phyloP scores from a whole-genome alignment of 2,888 invertebrate genomes.

The Trimorus sp. region DNA sequence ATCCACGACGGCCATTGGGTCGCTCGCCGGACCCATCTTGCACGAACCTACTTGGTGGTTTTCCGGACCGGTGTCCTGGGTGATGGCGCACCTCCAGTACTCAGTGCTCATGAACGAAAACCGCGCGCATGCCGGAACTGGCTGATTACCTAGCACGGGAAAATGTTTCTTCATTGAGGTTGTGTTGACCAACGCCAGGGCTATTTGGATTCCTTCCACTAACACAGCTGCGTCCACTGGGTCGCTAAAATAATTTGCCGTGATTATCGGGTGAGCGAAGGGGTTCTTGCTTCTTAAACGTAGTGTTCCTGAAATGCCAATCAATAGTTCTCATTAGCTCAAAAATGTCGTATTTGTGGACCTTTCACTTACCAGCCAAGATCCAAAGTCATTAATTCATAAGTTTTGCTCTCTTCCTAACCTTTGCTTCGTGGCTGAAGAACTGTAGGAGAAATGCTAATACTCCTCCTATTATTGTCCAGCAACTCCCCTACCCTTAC shows the following conservation, averaged over 20 bases:
- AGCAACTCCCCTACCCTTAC: slow-evolving; percentile 81
- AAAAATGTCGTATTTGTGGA: too few species aligned
- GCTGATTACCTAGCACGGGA: slow-evolving; percentile 71
- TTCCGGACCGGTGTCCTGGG: slow-evolving; percentile 88
- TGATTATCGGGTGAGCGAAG: slow-evolving; percentile 86
- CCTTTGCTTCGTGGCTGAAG: slow-evolving; percentile 87
- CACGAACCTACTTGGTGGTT: slow-evolving; percentile 92
- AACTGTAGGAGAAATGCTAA: slow-evolving; percentile 84
- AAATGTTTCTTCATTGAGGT: slow-evolving; percentile 80
- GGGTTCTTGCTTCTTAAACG: slow-evolving; percentile 87
- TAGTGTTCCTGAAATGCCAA: slow-evolving; percentile 70
- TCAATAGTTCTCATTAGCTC: too few species aligned
- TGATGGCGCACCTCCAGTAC: slow-evolving; percentile 90
- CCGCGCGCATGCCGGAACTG: slow-evolving; percentile 72
- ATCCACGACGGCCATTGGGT: slow-evolving; percentile 89
- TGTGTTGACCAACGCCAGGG: slow-evolving; percentile 84
- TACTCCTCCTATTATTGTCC: slow-evolving; percentile 75
- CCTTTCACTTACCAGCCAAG: background rate
- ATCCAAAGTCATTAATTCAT: background rate
- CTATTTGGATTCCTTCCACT: slow-evolving; percentile 85
- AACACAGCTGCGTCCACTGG: slow-evolving; percentile 86
- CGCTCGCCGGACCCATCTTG: slow-evolving; percentile 89
- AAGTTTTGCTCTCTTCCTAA: slow-evolving; percentile 68
- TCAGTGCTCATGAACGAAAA: slow-evolving; percentile 84
- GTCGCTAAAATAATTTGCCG: slow-evolving; percentile 89